phyloP scores from a whole-genome alignment of 2,888 invertebrate genomes.

The Onthophagus sagittarius region DNA sequence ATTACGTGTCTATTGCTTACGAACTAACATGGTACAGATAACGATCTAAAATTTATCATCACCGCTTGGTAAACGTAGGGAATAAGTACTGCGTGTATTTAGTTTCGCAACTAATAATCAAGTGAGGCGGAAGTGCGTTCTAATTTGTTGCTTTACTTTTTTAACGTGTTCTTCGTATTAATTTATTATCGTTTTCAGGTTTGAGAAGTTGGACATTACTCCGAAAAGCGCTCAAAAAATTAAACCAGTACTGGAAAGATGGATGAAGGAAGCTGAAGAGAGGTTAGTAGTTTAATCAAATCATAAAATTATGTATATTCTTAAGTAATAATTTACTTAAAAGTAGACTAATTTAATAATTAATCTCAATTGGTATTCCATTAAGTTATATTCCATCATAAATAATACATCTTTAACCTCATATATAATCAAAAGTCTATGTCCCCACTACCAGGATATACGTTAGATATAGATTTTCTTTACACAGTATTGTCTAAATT shows the following conservation, averaged over 20 bases:
- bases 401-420: no score
- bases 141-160: background rate
- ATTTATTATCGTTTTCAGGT: constrained; percentile 56
- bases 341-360: no score
- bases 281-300: constrained; percentile 58
- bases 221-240: constrained; percentile 99
- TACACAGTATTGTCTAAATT: no score
- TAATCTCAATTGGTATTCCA: no score
- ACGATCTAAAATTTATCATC: background rate
- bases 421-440: no score
- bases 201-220: constrained; percentile 98
- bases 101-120: background rate
- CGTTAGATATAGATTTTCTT: no score
- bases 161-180: background rate
- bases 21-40: background rate
- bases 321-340: no score
- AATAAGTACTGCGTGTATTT: background rate
- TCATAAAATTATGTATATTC: background rate
- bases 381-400: no score
- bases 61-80: background rate
- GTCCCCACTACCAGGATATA: no score
- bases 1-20: background rate
- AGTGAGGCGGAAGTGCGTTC: background rate
- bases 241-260: constrained; percentile 95
- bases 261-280: constrained; percentile 99